Conservation (phyloP, 2,888 invertebrate genomes). For the Carpatolechia fugitivella region DNA sequence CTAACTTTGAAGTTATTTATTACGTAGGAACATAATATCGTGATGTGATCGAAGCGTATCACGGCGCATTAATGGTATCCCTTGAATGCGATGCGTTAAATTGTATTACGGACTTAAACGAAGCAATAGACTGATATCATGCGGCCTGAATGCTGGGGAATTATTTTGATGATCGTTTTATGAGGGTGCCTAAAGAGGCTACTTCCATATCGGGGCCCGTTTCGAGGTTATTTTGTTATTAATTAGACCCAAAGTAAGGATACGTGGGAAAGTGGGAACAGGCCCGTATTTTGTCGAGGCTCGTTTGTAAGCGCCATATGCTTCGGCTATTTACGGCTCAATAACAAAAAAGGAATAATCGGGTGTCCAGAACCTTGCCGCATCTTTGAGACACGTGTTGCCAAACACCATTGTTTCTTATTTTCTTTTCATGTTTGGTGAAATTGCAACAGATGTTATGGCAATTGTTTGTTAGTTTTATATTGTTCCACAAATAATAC, state of each 20-base stretch:
- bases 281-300: slow-evolving; percentile 36
- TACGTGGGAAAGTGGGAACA: slow-evolving; percentile 77
- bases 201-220: slow-evolving; percentile 64
- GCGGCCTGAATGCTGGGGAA: slow-evolving; percentile 52
- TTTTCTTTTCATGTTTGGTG: slow-evolving; percentile 42
- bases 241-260: slow-evolving; percentile 64
- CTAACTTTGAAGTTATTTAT: slow-evolving; percentile 29
- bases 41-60: slow-evolving; percentile 42
- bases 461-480: slow-evolving; percentile 41
- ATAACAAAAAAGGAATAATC: slow-evolving; percentile 44
- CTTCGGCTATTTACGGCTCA: slow-evolving; percentile 47
- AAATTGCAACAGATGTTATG: slow-evolving; percentile 61
- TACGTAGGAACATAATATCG: slow-evolving; percentile 38
- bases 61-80: slow-evolving; percentile 45
- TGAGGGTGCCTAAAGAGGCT: slow-evolving; percentile 65
- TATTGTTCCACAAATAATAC: background rate
- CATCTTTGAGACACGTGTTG: slow-evolving; percentile 54
- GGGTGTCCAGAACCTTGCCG: slow-evolving; percentile 30
- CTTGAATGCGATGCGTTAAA: slow-evolving; percentile 60
- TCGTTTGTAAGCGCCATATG: slow-evolving; percentile 54
- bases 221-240: slow-evolving; percentile 60
- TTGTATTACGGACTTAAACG: slow-evolving; percentile 59
- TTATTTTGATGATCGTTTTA: slow-evolving; percentile 76
- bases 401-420: slow-evolving; percentile 45
- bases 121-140: slow-evolving; percentile 55